Evolutionary conservation across 2,888 invertebrate genomes (phyloP).

Genomic region (Lasioglossum lativentre): DNA sequence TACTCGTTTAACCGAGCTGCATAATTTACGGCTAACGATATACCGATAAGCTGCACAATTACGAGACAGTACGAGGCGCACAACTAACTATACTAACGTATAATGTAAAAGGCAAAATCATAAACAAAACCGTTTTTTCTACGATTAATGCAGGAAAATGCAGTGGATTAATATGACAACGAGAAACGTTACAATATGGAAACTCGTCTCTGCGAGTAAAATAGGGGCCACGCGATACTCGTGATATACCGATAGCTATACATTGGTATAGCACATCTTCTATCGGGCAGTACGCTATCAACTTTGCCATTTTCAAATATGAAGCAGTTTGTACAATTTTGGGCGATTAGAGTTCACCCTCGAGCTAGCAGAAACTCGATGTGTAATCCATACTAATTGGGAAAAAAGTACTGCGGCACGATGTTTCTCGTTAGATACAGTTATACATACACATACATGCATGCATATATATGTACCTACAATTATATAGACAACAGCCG

Average conservation of each 20-base stretch:
- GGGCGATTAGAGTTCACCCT: no score
- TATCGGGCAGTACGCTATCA: no score
- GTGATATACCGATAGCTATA: not conserved
- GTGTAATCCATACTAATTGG: no score
- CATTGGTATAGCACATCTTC: no score
- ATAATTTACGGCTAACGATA: not conserved
- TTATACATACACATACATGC: not conserved
- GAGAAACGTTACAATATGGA: not conserved
- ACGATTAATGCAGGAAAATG: no score
- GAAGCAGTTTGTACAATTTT: no score
- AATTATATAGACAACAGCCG: not conserved
- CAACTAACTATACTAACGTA: no score
- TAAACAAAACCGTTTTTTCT: no score
- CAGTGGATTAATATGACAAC: not conserved
- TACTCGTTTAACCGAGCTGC: not conserved
- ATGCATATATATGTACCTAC: not conserved
- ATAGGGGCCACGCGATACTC: not conserved
- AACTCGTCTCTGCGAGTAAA: not conserved
- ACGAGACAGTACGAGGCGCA: not conserved
- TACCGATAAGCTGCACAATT: not conserved
- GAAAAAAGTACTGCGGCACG: no score
- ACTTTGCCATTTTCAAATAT: no score
- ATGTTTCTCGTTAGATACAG: not conserved
- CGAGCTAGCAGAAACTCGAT: no score
- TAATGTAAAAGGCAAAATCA: no score